Percentiles rank a stretch among this genome's conserved stretches.
These are phyloP conservation scores for Augochlora pura DNA, from an alignment of 1,140 invertebrate genomes.

Conservation along the genomic window DNA sequence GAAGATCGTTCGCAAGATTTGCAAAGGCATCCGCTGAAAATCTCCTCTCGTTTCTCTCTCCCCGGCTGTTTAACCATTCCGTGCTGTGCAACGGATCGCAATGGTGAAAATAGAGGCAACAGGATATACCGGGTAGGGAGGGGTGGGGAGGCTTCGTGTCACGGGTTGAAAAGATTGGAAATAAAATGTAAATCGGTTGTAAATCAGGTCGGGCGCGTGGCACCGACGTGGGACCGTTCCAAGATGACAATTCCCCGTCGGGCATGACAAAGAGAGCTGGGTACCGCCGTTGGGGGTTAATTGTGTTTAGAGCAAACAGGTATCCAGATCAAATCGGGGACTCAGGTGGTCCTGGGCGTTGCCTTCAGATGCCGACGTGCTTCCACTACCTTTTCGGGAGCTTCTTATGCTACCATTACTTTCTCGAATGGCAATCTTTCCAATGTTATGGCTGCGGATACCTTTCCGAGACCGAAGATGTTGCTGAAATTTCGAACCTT, in stretches of 20 bases:
- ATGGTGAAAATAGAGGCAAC: slow-evolving; percentile 28
- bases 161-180: slow-evolving; percentile 24
- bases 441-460: too few relatives aligned
- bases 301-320: slow-evolving; percentile 65
- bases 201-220: slow-evolving; percentile 71
- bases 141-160: not conserved
- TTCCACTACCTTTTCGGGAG: not conserved
- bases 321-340: slow-evolving; percentile 34
- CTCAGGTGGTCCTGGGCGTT: slow-evolving; percentile 32
- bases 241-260: slow-evolving; percentile 20
- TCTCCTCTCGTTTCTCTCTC: not conserved
- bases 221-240: slow-evolving; percentile 35
- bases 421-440: not conserved
- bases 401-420: not conserved
- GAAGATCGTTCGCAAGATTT: slow-evolving; percentile 1
- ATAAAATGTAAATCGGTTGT: slow-evolving; percentile 56
- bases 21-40: slow-evolving; percentile 12
- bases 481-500: too few relatives aligned
- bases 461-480: too few relatives aligned
- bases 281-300: slow-evolving; percentile 58
- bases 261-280: slow-evolving; percentile 7
- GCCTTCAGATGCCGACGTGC: not conserved
- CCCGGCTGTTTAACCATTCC: not conserved
- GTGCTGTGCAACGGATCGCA: slow-evolving; percentile 23
- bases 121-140: not conserved